Evolutionary conservation across 2,888 invertebrate genomes (phyloP).

Genomic region (Petrolisthes cinctipes): DNA sequence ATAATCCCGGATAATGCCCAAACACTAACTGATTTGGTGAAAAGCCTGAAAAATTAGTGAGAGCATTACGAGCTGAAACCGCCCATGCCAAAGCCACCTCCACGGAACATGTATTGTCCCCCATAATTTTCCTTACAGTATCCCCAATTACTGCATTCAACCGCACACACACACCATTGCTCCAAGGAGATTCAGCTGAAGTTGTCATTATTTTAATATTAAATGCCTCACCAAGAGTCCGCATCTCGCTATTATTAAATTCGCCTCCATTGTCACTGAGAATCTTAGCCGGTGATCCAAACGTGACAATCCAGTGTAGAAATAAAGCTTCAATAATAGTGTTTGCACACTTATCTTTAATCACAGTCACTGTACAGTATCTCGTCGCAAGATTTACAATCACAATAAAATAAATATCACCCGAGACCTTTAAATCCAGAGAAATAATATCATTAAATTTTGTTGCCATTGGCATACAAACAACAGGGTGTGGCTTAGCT

Average conservation of each 20-base stretch:
- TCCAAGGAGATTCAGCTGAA: slow-evolving; percentile 1
- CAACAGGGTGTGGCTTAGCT: slow-evolving; percentile 13
- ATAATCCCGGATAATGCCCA: slow-evolving; percentile 4
- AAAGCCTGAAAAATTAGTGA: slow-evolving; percentile 9
- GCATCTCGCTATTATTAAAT: slow-evolving; percentile 24
- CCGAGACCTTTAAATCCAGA: slow-evolving; percentile 20
- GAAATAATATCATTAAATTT: slow-evolving; percentile 19
- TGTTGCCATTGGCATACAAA: slow-evolving; percentile 5
- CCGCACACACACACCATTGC: slow-evolving; percentile 6
- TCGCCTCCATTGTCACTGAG: slow-evolving; percentile 14
- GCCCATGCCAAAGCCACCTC: slow-evolving; percentile 10
- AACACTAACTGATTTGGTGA: slow-evolving; percentile 7
- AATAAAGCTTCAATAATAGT: slow-evolving; percentile 19
- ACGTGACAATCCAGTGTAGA: slow-evolving; percentile 14
- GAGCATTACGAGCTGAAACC: slow-evolving; percentile 8
- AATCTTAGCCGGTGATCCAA: neutral
- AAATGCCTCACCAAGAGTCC: slow-evolving; percentile 17
- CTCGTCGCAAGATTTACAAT: neutral
- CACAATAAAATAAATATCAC: neutral
- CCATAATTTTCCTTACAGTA: neutral
- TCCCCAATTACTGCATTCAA: slow-evolving; percentile 17
- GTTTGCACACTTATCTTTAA: neutral
- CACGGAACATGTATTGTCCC: neutral
- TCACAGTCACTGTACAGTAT: slow-evolving; percentile 12
- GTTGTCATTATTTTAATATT: slow-evolving; percentile 21